A percentile compares a stretch with the other conserved stretches of the same genome.
phyloP scores from a whole-genome alignment of 1,140 invertebrate species.

The Cylas formicarius region DNA sequence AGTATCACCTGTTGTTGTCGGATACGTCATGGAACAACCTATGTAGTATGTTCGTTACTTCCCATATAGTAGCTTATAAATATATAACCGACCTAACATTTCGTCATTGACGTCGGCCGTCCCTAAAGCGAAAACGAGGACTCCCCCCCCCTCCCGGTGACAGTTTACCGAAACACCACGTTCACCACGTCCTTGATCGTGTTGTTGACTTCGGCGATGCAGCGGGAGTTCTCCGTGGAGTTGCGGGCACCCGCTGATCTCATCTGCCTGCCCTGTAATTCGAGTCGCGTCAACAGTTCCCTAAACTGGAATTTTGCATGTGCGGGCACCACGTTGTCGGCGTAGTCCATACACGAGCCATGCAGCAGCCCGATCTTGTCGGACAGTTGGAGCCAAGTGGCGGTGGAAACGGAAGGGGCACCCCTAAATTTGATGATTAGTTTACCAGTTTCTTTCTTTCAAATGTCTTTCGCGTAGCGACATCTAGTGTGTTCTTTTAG shows the following conservation, averaged over 20 bases:
- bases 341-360: conserved; percentile 65
- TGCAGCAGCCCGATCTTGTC: conserved; percentile 76
- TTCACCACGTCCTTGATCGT: conserved; percentile 76
- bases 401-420: conserved; percentile 51
- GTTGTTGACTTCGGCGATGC: conserved; percentile 67
- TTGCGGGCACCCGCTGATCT: conserved; percentile 65
- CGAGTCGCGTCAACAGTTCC: conserved; percentile 73
- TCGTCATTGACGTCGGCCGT: no score
- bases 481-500: no score
- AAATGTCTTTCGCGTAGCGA: no score
- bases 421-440: conserved; percentile 39
- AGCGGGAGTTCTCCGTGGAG: conserved; percentile 58
- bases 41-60: no score
- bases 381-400: conserved; percentile 73
- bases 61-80: no score
- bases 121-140: background rate
- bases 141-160: background rate
- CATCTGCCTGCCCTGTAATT: conserved; percentile 68
- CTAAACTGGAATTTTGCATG: conserved; percentile 84
- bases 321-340: conserved; percentile 67
- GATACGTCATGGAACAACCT: no score
- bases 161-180: conserved; percentile 69
- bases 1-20: no score
- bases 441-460: conserved; percentile 33
- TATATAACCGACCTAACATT: no score